A percentile compares a stretch with the other conserved stretches of the same genome.
These are phyloP conservation scores for Raja brachyura DNA, from an alignment of 2,113 vertebrate genomes.

Conservation along the genomic window DNA sequence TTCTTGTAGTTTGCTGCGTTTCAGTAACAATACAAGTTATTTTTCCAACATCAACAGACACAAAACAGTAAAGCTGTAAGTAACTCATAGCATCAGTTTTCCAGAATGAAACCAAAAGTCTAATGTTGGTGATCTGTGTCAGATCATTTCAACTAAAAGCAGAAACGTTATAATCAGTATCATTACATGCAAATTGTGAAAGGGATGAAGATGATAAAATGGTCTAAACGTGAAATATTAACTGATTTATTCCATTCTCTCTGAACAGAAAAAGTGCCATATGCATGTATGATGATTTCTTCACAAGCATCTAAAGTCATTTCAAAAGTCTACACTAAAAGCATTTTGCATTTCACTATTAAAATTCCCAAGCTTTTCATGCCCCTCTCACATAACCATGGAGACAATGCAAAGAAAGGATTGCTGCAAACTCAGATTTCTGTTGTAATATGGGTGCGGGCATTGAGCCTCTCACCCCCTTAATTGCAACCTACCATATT, in stretches of 20 bases:
- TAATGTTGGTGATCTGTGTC: background rate
- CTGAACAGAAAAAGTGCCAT: background rate
- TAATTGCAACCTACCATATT: background rate
- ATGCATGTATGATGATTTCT: background rate
- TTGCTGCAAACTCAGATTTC: background rate
- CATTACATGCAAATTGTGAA: background rate
- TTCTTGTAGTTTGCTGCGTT: background rate
- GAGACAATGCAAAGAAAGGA: background rate
- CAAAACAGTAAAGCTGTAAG: background rate
- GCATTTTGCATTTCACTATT: background rate
- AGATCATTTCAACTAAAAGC: background rate
- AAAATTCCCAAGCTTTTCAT: background rate
- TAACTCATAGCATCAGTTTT: background rate
- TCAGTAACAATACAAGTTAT: background rate
- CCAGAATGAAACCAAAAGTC: background rate
- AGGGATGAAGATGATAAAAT: background rate
- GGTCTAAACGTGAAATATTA: background rate
- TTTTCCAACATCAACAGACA: background rate
- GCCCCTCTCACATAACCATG: background rate
- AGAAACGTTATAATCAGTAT: background rate
- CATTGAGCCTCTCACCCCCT: background rate
- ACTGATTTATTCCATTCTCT: background rate
- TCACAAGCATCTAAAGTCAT: background rate
- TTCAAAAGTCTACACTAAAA: background rate
- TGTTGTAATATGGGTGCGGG: background rate